Base-by-base conservation (phyloP, 2,113 vertebrate species). In the Lophochroa leadbeateri region DNA sequence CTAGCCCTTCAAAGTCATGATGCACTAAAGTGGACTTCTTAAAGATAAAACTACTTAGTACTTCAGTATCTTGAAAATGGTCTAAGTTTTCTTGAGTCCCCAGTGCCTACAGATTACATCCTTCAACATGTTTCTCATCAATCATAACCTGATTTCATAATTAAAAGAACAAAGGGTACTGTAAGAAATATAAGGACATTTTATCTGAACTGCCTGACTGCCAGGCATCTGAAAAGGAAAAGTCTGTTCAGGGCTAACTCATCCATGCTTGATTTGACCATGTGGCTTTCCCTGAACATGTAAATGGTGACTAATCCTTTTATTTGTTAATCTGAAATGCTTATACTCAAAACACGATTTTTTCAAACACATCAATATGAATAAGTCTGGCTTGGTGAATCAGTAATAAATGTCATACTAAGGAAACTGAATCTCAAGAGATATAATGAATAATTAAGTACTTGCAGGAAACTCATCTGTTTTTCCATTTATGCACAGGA, bases 301-400 rank as follows among this genome's bases (percentile, higher is more conserved):
- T 61, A 79, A 92, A 58, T 82, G 35, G 58, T 91, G 71, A 92
- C 74, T 94, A 90, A 97, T 68, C 68, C 83, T 92, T 92, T 92
- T 44, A 93, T 76, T 95, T 94, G 49, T 55, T 88, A 63, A 90
- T 86, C 31, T 90, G 88, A 89, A 96, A 80, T 92, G 74, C 61
- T 90, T 84, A 85, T 58, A 77, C 24, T 67, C 79, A 44, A 82
- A 53, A 81, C 69, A 63, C 16, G 2, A 69, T 64, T 84, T 86
- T 92, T 89, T 43, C 47, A 43, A 91, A 68, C 63, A 82, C 24
- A 20, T 86, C 87, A 70, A 60, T 58, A 67, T 61, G 13, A 72
- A 82, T 87, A 58, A 55, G 16, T 88, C 50, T 95, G 85, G 14
- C 33, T 87, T 71, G 31, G 28, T 71, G 80, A 94, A 88, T 63